These are phyloP conservation scores for Procavia capensis DNA, from an alignment of 2,113 vertebrate genomes.

Conservation along the genomic window DNA sequence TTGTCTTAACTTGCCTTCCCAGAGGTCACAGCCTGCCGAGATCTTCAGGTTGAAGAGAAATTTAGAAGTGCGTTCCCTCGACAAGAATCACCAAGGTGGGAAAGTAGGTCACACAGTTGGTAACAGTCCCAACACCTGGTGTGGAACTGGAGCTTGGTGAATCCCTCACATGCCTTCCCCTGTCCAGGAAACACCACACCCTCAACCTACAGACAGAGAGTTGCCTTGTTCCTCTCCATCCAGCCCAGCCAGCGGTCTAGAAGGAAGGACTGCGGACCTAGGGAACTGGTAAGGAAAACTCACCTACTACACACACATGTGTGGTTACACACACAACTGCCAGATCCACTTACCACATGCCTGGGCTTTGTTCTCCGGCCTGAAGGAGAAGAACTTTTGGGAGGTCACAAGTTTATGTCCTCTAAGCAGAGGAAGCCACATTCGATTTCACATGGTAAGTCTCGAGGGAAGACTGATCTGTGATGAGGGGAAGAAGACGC, in stretches of 20 bases:
- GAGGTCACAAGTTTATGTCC: not conserved
- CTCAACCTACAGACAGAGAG: not conserved
- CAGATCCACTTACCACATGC: not conserved
- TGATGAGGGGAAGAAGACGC: not conserved
- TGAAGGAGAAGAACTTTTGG: not conserved
- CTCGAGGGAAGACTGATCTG: not conserved
- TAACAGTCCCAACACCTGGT: not conserved
- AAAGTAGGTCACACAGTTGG: not conserved
- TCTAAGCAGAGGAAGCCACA: not conserved
- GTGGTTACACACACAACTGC: not conserved
- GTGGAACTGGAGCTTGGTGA: not conserved
- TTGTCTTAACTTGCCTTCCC: not conserved
- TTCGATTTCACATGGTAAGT: not conserved
- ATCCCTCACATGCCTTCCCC: not conserved
- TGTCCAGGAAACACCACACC: not conserved
- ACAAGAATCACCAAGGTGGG: not conserved
- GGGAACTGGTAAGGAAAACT: not conserved
- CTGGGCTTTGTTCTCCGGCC: not conserved
- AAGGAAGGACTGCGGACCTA: not conserved
- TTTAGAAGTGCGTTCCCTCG: not conserved
- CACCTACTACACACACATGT: too few relatives aligned
- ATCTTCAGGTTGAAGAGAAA: not conserved
- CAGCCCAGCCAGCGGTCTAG: not conserved
- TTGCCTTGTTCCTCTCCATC: not conserved
- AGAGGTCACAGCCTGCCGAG: not conserved